These are phyloP conservation scores for Eupsilia transversa DNA, from an alignment of 2,888 invertebrate genomes.

Conservation along the genomic window DNA sequence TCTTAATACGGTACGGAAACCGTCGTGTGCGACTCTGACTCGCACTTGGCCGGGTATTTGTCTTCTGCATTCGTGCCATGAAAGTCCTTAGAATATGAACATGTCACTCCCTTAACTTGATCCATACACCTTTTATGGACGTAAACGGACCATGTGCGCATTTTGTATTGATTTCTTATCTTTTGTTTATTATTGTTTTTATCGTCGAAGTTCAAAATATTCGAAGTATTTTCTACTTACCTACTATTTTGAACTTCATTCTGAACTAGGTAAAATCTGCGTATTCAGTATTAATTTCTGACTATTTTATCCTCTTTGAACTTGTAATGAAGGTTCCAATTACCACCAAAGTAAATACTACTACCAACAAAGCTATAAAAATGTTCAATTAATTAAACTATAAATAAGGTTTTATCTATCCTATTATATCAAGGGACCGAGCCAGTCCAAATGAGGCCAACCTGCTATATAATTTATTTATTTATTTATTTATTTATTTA, in stretches of 20 bases:
- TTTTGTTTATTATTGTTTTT: slow-evolving; percentile 19
- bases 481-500: no score
- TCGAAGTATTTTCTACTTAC: neutral
- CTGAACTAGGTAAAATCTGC: no score
- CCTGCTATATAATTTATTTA: slow-evolving; percentile 25
- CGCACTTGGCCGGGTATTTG: no score
- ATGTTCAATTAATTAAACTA: slow-evolving; percentile 28
- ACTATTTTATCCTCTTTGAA: slow-evolving; percentile 1
- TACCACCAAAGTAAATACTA: neutral
- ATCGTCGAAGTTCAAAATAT: neutral
- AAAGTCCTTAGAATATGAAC: neutral
- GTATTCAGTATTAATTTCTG: neutral
- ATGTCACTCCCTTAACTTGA: neutral
- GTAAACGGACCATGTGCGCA: neutral
- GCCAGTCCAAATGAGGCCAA: slow-evolving; percentile 38
- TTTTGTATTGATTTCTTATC: slow-evolving; percentile 11
- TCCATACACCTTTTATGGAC: neutral
- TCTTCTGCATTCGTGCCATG: neutral
- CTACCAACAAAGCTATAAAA: slow-evolving; percentile 8
- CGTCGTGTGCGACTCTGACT: no score
- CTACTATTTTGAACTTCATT: neutral
- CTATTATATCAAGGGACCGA: slow-evolving; percentile 40
- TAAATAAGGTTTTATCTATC: slow-evolving; percentile 47
- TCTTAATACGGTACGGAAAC: no score
- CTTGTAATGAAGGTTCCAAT: slow-evolving; percentile 3